A percentile compares a stretch with the other conserved stretches of the same genome.
Conservation (phyloP, 2,113 vertebrate species). For the Lophius piscatorius region DNA sequence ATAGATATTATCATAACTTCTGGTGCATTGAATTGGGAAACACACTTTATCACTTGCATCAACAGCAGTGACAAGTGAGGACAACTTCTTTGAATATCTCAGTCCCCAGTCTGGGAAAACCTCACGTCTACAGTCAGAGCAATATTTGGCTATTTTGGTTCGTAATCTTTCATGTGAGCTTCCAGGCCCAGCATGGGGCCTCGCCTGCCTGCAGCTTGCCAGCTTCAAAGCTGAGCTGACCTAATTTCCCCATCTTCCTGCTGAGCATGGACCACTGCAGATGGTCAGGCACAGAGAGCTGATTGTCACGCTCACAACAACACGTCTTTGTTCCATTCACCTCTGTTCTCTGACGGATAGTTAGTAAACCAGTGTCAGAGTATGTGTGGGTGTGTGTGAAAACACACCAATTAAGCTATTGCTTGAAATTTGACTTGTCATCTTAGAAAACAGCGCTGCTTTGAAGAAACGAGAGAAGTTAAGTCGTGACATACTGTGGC, state of each 20-base stretch:
- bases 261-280: conserved; percentile 64
- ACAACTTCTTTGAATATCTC: conserved; percentile 39
- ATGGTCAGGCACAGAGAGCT: conserved; percentile 65
- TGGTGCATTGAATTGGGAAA: conserved; percentile 2
- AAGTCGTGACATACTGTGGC: neutral
- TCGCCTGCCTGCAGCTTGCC: conserved; percentile 65
- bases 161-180: conserved; percentile 67
- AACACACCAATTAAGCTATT: neutral
- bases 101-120: conserved; percentile 27
- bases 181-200: conserved; percentile 60
- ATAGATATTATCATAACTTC: neutral
- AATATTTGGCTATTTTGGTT: conserved; percentile 65
- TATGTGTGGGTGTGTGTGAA: neutral
- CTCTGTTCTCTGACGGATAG: conserved; percentile 40
- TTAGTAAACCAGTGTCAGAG: conserved; percentile 19
- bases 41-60: conserved; percentile 13
- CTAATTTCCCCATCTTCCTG: conserved; percentile 70
- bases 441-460: neutral
- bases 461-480: neutral
- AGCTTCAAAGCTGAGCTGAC: conserved; percentile 73
- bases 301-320: conserved; percentile 60
- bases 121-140: conserved; percentile 29
- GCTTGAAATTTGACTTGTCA: conserved; percentile 1
- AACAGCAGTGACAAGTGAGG: conserved; percentile 6
- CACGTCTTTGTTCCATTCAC: conserved; percentile 71